phyloP scores from a whole-genome alignment of 2,797 vertebrate genomes.

The Ataeniobius toweri region DNA sequence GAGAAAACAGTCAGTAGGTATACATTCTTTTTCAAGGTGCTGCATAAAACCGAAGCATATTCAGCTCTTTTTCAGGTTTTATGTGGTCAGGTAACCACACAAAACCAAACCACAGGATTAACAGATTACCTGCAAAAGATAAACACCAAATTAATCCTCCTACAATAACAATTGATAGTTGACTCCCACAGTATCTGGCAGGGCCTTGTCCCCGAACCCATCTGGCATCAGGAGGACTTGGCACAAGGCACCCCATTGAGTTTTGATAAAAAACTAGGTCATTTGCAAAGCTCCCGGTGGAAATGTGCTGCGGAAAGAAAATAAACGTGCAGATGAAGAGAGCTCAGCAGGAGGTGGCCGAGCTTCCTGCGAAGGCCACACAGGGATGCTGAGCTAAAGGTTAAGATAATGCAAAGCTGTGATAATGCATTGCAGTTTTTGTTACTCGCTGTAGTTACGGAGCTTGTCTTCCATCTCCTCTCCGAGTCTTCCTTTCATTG shows the following conservation, averaged over 20 bases:
- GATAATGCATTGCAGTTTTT: slow-evolving; percentile 33
- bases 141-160: background rate
- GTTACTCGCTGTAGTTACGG: slow-evolving; percentile 6
- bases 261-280: slow-evolving; percentile 77
- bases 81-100: background rate
- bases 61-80: background rate
- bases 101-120: slow-evolving; percentile 3
- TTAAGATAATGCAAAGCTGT: slow-evolving; percentile 46
- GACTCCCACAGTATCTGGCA: slow-evolving; percentile 57
- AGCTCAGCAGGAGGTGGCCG: slow-evolving; percentile 59
- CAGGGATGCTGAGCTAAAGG: slow-evolving; percentile 53
- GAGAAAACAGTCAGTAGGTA: background rate
- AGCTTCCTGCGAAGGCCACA: slow-evolving; percentile 58
- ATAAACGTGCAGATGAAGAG: slow-evolving; percentile 66
- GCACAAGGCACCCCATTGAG: slow-evolving; percentile 72
- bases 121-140: slow-evolving; percentile 10
- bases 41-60: background rate
- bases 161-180: slow-evolving; percentile 31
- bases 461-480: slow-evolving; percentile 25
- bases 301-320: slow-evolving; percentile 67
- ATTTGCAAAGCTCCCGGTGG: slow-evolving; percentile 67
- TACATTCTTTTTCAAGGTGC: background rate
- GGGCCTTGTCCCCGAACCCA: slow-evolving; percentile 47
- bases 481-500: slow-evolving; percentile 37
- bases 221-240: slow-evolving; percentile 67